Evolutionary conservation across 2,888 invertebrate species (phyloP), one percentile per base, ranked within the genome.

Genomic region (Agrotis segetum): DNA sequence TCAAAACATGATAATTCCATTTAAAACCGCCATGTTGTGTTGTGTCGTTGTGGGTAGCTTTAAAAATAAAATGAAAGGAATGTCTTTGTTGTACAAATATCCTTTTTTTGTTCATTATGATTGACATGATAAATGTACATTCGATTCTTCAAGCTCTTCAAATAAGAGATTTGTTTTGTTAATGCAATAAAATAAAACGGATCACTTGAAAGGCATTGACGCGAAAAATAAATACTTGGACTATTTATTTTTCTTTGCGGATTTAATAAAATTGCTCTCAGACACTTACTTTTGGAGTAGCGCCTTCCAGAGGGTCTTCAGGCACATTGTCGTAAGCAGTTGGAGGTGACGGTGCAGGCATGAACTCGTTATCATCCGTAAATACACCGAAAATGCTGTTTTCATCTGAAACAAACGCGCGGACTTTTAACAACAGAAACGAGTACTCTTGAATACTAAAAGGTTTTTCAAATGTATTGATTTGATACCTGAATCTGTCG

Each of bases 361-460:
- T 80, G 49, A 89, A 85, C 50, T 92, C 92, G 13, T 88, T 89
- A 17, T 88, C 86, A 56, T 91, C 91, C 3, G 93, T 91, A 75
- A 96, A 96, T 67, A 88, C 88, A 14, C 96, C 96, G 61, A 96
- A 96, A 74, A 96, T 96, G 77, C 96, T 95, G 84, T 96, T 96
- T 87, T 96, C 96, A 84, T 96, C 96, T 96, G 83, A 67, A 77
- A 79, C 34, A 65, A 77, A 69, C 46, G 44, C 29, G 55, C 21
- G 16, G 24, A 50, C 47, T 72, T 82, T 78, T 29, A 79, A 82
- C 55, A 82, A 79, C 65, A 72, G 19, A 67, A 63, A 72, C 61
- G 67, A 62, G 82, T 59, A 53, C 29, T 66, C 1, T 24, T 14
- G 21, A 55, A 62, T 1, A 24, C 0, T 52, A 17, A 44, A 47